phyloP scores from a whole-genome alignment of 2,888 invertebrate genomes.

The Cantharis nigra region DNA sequence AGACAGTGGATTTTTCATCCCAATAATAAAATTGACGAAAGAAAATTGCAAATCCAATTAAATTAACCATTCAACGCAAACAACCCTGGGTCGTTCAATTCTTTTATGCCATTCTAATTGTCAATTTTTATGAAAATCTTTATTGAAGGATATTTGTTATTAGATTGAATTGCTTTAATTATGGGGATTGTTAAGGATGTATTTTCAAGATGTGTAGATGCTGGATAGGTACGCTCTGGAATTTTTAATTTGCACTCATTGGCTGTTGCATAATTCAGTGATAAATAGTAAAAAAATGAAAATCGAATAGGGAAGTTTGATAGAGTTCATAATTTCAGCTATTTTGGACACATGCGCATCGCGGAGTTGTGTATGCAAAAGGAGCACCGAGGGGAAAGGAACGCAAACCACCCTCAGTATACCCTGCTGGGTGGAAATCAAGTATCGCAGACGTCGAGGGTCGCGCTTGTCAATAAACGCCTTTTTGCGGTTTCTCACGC shows the following conservation, averaged over 20 bases:
- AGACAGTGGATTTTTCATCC: not conserved
- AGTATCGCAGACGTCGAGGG: constrained; percentile 43
- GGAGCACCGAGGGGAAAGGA: constrained; percentile 18
- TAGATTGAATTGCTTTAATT: not conserved
- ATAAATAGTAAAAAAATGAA: not conserved
- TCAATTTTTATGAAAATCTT: not conserved
- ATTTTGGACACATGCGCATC: constrained; percentile 32
- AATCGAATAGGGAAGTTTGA: not conserved
- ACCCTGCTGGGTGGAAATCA: constrained; percentile 43
- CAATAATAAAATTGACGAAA: not conserved
- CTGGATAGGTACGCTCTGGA: not conserved
- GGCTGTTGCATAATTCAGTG: not conserved
- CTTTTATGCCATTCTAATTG: not conserved
- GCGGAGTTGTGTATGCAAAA: constrained; percentile 19
- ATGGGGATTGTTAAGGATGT: not conserved
- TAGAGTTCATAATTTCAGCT: constrained; percentile 1
- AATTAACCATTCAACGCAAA: not conserved
- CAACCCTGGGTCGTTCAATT: not conserved
- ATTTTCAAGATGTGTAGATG: not conserved
- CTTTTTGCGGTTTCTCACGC: constrained; percentile 50
- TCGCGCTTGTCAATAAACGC: constrained; percentile 53
- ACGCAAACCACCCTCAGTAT: constrained; percentile 17
- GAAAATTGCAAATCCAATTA: not conserved
- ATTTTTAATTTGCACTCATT: not conserved
- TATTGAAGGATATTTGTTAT: not conserved